Percentiles rank a stretch among this genome's conserved stretches.
These are phyloP conservation scores for Gouania willdenowi DNA, from an alignment of 2,797 vertebrate genomes.

Conservation along the genomic window DNA sequence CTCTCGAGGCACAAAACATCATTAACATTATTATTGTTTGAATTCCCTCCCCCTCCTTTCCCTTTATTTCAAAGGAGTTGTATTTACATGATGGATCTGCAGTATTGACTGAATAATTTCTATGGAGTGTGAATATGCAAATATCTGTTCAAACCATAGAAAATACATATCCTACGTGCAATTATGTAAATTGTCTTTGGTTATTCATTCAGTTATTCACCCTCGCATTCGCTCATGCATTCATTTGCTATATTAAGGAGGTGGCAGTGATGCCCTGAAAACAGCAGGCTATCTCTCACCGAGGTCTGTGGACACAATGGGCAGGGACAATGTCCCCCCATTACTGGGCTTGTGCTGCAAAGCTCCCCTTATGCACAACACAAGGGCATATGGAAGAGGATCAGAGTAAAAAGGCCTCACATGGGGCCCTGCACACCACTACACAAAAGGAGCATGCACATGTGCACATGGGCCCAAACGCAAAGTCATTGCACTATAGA, in stretches of 20 bases:
- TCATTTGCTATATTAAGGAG: slow-evolving; percentile 75
- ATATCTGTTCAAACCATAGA: slow-evolving; percentile 65
- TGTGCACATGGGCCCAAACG: neutral
- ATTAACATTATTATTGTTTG: slow-evolving; percentile 78
- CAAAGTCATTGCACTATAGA: slow-evolving; percentile 13
- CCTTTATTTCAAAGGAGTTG: slow-evolving; percentile 72
- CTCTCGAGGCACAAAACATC: slow-evolving; percentile 68
- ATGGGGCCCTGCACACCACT: slow-evolving; percentile 14
- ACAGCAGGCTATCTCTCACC: slow-evolving; percentile 55
- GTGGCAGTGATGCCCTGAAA: slow-evolving; percentile 54
- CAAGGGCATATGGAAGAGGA: slow-evolving; percentile 40
- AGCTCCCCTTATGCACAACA: slow-evolving; percentile 48
- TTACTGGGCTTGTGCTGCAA: slow-evolving; percentile 35
- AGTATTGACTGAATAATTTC: slow-evolving; percentile 77
- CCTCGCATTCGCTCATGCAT: slow-evolving; percentile 77
- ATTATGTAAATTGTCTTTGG: slow-evolving; percentile 79
- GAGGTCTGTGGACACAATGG: slow-evolving; percentile 62
- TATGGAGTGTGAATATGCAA: slow-evolving; percentile 76
- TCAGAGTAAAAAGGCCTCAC: slow-evolving; percentile 45
- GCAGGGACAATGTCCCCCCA: slow-evolving; percentile 39
- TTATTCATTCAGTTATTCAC: slow-evolving; percentile 80
- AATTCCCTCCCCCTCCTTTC: slow-evolving; percentile 36
- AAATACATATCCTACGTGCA: slow-evolving; percentile 74
- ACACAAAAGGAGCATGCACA: slow-evolving; percentile 16
- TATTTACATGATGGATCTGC: slow-evolving; percentile 76